Evolutionary conservation across 2,113 vertebrate genomes (phyloP), one percentile per base, ranked within the genome.

Genomic region (Oryzias curvinotus): DNA sequence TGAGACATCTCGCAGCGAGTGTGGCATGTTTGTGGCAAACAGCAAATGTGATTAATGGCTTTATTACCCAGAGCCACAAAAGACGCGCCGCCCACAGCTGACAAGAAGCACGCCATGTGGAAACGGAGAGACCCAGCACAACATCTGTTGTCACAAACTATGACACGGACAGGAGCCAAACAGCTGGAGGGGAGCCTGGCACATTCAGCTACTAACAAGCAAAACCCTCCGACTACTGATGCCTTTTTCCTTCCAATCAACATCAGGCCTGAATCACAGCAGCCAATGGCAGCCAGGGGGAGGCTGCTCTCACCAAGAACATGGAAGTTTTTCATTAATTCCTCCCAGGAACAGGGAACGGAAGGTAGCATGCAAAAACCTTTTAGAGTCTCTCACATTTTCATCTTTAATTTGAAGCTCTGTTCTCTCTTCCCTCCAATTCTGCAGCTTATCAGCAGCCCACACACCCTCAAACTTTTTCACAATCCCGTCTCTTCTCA

Each of bases 11-110:
- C 23, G 51, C 71, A 65, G 56, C 5, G 46, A 48, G 63, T 50
- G 43, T 26, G 65, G 70, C 73, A 6, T 57, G 45, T 77, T 84
- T 73, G 69, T 76, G 41, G 67, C 77, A 63, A 79, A 78, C 64
- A 41, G 68, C 3, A 45, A 60, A 78, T 16, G 28, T 79, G 82
- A 88, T 85, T 80, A 83, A 91, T 84, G 62, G 50, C 84, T 81
- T 82, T 78, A 86, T 88, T 79, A 81, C 26, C 12, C 12, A 23
- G 15, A 70, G 61, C 50, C 53, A 73, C 70, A 55, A 63, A 67
- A 80, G 46, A 75, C 62, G 59, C 75, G 62, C 42, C 36, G 52
- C 60, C 71, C 61, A 45, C 60, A 65, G 68, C 62, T 74, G 69
- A 60, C 65, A 52, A 65, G 28, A 58, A 25, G 26, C 55, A 26